These are phyloP conservation scores for Agrotis segetum DNA, from an alignment of 2,888 invertebrate genomes.

Conservation along the genomic window DNA sequence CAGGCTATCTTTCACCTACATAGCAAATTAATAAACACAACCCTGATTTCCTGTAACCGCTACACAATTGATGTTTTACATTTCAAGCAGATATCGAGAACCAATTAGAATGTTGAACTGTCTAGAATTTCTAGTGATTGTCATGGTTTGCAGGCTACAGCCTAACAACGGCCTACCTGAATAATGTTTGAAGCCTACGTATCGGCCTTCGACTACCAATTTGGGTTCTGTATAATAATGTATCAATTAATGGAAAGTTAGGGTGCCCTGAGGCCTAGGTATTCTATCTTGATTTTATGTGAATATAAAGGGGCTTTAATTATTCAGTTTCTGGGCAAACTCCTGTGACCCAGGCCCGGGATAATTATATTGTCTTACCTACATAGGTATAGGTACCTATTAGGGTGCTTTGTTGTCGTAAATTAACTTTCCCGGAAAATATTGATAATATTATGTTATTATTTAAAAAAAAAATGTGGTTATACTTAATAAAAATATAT, in stretches of 20 bases:
- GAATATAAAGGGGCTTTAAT: conserved; percentile 13
- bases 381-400: not conserved
- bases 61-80: conserved; percentile 35
- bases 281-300: conserved; percentile 23
- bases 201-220: conserved; percentile 43
- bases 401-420: not conserved
- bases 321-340: conserved; percentile 8
- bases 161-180: conserved; percentile 33
- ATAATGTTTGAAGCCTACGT: conserved; percentile 41
- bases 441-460: not conserved
- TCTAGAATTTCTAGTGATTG: conserved; percentile 43
- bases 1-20: too few relatives aligned
- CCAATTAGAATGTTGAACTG: conserved; percentile 49
- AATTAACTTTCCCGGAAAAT: not conserved
- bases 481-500: conserved; percentile 16
- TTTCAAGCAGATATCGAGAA: conserved; percentile 42
- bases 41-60: conserved; percentile 1
- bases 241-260: conserved; percentile 41
- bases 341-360: not conserved
- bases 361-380: conserved; percentile 14
- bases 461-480: not conserved
- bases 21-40: too few relatives aligned
- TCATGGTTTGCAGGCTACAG: conserved; percentile 37
- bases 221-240: conserved; percentile 44
- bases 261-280: conserved; percentile 1